Percentiles rank a stretch among this genome's conserved stretches.
Conservation (phyloP, 2,888 invertebrate species). For the Nemoura dubitans region DNA sequence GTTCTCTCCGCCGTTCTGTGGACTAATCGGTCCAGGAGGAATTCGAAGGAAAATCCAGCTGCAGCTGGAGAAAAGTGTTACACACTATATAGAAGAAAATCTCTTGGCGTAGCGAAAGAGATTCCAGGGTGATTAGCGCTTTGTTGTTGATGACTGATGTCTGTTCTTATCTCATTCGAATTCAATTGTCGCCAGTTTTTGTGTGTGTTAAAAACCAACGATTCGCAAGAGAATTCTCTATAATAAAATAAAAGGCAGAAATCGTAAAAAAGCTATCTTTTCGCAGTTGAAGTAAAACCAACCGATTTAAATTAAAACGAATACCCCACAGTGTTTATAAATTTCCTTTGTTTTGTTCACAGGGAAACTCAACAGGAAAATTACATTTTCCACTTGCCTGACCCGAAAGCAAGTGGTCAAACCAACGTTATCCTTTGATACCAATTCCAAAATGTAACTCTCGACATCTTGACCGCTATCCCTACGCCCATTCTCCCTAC, state of each 20-base stretch:
- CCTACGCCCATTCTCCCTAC: neutral
- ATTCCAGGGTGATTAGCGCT: neutral
- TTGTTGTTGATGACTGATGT: neutral
- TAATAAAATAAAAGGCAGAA: neutral
- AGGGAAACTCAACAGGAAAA: neutral
- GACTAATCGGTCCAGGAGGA: too few relatives aligned
- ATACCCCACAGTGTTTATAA: neutral
- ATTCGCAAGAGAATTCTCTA: neutral
- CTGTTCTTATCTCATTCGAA: neutral
- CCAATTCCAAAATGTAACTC: neutral
- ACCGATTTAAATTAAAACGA: neutral
- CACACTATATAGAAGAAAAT: too few relatives aligned
- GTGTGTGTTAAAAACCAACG: neutral
- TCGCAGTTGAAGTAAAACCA: neutral
- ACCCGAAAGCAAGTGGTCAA: neutral
- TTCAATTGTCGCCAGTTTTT: neutral
- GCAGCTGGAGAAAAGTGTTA: too few relatives aligned
- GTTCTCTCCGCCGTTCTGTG: too few relatives aligned
- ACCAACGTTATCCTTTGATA: neutral
- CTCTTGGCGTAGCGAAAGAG: too few relatives aligned
- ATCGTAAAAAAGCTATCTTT: neutral
- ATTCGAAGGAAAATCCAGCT: too few relatives aligned
- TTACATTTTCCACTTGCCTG: neutral
- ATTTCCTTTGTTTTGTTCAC: neutral
- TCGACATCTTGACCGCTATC: neutral